Percentiles rank a stretch among this genome's conserved stretches.
These are phyloP conservation scores for Lutjanus erythropterus DNA, from an alignment of 2,113 vertebrate species.

Conservation along the genomic window DNA sequence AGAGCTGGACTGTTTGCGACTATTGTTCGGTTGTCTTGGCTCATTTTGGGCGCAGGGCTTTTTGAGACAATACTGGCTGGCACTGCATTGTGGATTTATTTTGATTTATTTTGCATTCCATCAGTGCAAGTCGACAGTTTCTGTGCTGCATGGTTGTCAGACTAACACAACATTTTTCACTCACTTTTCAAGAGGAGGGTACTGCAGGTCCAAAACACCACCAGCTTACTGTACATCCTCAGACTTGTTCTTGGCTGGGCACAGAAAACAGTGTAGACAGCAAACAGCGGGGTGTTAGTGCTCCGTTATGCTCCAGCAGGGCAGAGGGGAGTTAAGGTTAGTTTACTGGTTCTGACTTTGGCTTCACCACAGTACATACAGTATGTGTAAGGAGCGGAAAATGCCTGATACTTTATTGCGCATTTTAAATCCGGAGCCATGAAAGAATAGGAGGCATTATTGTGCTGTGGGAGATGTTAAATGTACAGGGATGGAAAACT, in stretches of 20 bases:
- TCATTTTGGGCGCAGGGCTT: conserved; percentile 26
- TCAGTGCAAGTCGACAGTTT: conserved; percentile 15
- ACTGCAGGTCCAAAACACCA: conserved; percentile 21
- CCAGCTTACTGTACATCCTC: not conserved
- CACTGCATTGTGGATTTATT: conserved; percentile 21
- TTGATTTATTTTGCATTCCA: conserved; percentile 50
- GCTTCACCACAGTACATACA: not conserved
- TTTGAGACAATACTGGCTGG: conserved; percentile 29
- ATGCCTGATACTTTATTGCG: not conserved
- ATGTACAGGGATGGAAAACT: not conserved
- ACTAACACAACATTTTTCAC: conserved; percentile 41
- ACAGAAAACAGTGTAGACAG: conserved; percentile 16
- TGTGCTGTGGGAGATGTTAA: not conserved
- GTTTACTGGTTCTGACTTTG: not conserved
- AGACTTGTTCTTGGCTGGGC: conserved; percentile 54
- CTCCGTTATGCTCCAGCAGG: conserved; percentile 8
- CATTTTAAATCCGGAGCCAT: not conserved
- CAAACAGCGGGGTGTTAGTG: conserved; percentile 20
- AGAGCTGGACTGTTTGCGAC: not conserved
- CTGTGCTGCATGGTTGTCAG: conserved; percentile 21
- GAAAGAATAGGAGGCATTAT: not conserved
- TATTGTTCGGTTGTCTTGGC: conserved; percentile 28
- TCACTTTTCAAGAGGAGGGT: not conserved
- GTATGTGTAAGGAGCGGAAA: not conserved
- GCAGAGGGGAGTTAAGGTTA: conserved; percentile 1